Evolutionary conservation across 2,797 vertebrate genomes (phyloP).

Genomic region (Valencia hispanica): DNA sequence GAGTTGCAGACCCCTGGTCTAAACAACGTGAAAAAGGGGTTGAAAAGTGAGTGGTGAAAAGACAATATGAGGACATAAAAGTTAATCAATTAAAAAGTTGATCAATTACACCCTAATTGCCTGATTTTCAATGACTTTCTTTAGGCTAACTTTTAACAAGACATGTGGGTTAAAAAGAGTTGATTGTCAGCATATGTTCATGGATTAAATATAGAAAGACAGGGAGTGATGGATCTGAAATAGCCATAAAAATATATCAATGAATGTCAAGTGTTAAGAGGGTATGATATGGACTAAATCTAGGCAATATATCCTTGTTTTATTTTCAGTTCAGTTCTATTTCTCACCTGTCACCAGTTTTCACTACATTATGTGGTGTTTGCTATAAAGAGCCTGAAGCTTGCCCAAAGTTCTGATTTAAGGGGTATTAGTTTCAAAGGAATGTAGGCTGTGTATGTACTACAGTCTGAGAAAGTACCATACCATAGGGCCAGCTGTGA

Average conservation of each 20-base stretch:
- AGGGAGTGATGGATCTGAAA: background rate
- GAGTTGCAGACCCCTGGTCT: no score
- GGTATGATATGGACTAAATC: no score
- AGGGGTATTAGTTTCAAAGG: background rate
- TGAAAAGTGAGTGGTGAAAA: no score
- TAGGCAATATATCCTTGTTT: no score
- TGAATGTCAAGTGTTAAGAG: background rate
- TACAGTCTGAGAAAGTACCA: background rate
- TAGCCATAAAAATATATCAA: background rate
- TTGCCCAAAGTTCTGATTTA: background rate
- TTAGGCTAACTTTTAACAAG: background rate
- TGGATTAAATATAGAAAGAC: background rate
- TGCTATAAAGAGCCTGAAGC: background rate
- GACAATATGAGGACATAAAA: no score
- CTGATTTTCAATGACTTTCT: background rate
- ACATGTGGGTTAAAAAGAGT: background rate
- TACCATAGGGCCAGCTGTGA: constrained; percentile 22
- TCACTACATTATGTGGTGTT: background rate
- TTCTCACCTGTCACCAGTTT: background rate
- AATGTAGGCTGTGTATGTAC: background rate
- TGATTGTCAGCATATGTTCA: background rate
- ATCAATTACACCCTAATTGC: no score
- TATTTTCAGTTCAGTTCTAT: no score
- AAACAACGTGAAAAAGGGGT: no score
- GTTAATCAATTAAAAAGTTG: no score